A percentile compares a stretch with the other conserved stretches of the same genome.
Conservation (phyloP, 2,888 invertebrate species). For the Hydroisotoma schaefferi region DNA sequence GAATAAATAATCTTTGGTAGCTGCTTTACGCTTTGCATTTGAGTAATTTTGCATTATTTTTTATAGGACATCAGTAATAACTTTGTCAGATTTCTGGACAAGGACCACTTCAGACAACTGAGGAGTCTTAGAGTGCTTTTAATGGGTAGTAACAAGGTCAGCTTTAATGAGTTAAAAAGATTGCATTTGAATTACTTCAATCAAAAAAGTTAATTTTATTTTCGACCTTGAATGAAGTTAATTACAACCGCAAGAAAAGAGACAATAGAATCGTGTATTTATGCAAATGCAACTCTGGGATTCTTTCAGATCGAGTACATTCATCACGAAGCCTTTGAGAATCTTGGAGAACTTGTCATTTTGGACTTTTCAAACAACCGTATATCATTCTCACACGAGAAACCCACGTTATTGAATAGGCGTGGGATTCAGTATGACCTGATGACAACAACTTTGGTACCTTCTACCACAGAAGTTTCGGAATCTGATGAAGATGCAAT, state of each 20-base stretch:
- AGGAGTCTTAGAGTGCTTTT: constrained; percentile 35
- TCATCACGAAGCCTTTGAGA: constrained; percentile 36
- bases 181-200: neutral
- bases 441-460: constrained; percentile 10
- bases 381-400: constrained; percentile 52
- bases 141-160: constrained; percentile 42
- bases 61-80: constrained; percentile 42
- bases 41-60: neutral
- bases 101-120: constrained; percentile 27
- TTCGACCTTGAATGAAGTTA: neutral
- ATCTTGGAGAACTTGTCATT: constrained; percentile 57
- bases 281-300: neutral
- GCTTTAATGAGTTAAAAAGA: neutral
- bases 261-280: neutral
- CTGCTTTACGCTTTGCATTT: neutral
- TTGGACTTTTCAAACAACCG: constrained; percentile 67
- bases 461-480: constrained; percentile 2
- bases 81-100: constrained; percentile 28
- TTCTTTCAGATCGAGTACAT: constrained; percentile 35
- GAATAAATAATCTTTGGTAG: no score
- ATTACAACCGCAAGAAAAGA: neutral
- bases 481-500: constrained; percentile 16
- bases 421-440: neutral
- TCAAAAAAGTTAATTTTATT: neutral
- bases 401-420: constrained; percentile 13